Base-by-base conservation (phyloP, 2,113 vertebrate genomes). In the Apaloderma vittatum region DNA sequence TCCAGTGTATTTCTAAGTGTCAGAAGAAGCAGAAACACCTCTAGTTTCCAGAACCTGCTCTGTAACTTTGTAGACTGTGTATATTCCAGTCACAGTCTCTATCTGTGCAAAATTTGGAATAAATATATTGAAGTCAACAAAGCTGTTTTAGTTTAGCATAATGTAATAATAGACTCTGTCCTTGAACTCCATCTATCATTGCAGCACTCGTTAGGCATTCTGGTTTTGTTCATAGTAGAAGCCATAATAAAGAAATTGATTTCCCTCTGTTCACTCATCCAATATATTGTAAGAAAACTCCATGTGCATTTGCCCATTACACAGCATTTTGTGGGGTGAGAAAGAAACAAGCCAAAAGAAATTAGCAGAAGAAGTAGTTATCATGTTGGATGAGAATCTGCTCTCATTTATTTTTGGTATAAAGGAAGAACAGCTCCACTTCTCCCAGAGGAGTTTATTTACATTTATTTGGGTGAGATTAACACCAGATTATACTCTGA, bases 311-410 rank as follows among this genome's bases (percentile, higher is more conserved):
- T 95, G 84, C 81, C 87, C 40, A 54, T 94, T 93, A 65, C 18
- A 0, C 45, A 58, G 58, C 34, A 9, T 82, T 96, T 93, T 95
- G 84, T 88, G 63, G 71, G 49, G 67, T 79, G 71, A 94, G 82
- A 91, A 88, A 92, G 92, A 95, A 92, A 86, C 49, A 86, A 94
- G 78, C 66, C 82, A 94, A 90, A 96, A 92, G 85, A 88, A 91
- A 65, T 68, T 62, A 78, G 36, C n/a, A 96, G 52, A 51, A 79
- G 74, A 61, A 94, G n/a, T 82, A 95, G 70, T 91, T 96, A 84
- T 73, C 48, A 43, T 87, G 49, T 82, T 95, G 78, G 66, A 72
- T 72, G 59, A 83, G 61, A 54, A 27, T 70, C 65, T 77, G 62
- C 55, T 88, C 74, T 79, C 8, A 19, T 90, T 93, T 93, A 83